A percentile compares a stretch with the other conserved stretches of the same genome.
Conservation (phyloP, 92 coral and sea anemone genomes). For the Anthopleura xanthogrammica region DNA sequence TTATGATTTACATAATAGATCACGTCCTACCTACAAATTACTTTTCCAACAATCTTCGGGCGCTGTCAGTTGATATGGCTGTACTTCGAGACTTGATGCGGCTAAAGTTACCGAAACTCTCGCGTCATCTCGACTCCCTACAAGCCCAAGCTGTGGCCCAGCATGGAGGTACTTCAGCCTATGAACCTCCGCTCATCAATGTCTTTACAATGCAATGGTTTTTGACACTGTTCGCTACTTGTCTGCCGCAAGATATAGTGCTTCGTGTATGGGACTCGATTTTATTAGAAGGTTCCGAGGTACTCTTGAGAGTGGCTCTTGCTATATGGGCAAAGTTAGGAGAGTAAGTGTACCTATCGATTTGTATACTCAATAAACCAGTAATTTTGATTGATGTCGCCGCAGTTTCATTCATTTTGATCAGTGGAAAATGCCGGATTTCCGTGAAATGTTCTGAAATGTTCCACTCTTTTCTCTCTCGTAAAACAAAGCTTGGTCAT, state of each 20-base stretch:
- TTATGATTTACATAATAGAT: conserved; percentile 93
- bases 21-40: conserved; percentile 94
- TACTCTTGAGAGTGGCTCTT: conserved; percentile 87
- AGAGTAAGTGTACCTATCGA: conserved; percentile 56
- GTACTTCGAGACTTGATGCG: conserved; percentile 94
- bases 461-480: neutral
- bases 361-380: neutral
- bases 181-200: conserved; percentile 97
- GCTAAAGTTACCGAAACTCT: conserved; percentile 77
- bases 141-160: conserved; percentile 88
- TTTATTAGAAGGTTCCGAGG: conserved; percentile 97
- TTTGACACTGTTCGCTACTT: conserved; percentile 92
- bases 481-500: neutral
- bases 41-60: conserved; percentile 96
- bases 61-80: conserved; percentile 98
- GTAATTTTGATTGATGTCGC: neutral
- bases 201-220: conserved; percentile 99
- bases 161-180: conserved; percentile 68
- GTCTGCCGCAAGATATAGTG: conserved; percentile 94
- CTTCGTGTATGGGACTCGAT: conserved; percentile 98
- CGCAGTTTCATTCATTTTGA: neutral
- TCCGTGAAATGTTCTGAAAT: too few species aligned
- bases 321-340: conserved; percentile 99
- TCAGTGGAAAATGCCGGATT: too few species aligned
- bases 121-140: conserved; percentile 82